phyloP scores from a whole-genome alignment of 2,113 vertebrate species.

The Entelurus aequoreus region DNA sequence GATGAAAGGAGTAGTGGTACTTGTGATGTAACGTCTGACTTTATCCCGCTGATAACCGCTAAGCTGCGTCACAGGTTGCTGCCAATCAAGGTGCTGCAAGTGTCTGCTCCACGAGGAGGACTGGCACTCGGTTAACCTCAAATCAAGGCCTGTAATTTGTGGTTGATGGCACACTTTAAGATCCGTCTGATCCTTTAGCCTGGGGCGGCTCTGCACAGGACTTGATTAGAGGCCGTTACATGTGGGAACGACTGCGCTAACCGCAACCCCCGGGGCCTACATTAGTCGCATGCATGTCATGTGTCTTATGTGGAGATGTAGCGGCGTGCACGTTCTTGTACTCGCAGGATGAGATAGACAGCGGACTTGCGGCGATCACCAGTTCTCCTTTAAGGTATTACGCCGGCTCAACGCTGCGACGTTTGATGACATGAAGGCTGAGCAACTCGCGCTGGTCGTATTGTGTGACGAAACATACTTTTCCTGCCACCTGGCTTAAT shows the following conservation, averaged over 20 bases:
- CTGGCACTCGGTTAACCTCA: constrained; percentile 78
- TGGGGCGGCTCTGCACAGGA: constrained; percentile 68
- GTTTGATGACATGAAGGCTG: too few species aligned
- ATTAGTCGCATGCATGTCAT: constrained; percentile 69
- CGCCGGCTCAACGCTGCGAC: not conserved
- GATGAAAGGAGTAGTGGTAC: not conserved
- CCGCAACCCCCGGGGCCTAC: constrained; percentile 69
- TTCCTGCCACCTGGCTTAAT: too few species aligned
- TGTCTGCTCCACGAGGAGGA: constrained; percentile 75
- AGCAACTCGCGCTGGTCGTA: not conserved
- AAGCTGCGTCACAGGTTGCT: constrained; percentile 59
- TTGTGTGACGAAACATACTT: not conserved
- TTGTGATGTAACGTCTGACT: not conserved
- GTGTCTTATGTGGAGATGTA: constrained; percentile 57
- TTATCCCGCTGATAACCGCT: constrained; percentile 1
- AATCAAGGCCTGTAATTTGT: constrained; percentile 83
- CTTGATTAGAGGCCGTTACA: constrained; percentile 83
- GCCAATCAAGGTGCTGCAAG: constrained; percentile 66
- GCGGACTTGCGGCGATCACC: constrained; percentile 6
- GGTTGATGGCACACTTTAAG: constrained; percentile 78
- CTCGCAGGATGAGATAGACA: constrained; percentile 16
- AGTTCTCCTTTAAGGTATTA: constrained; percentile 22
- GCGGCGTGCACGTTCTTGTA: constrained; percentile 38
- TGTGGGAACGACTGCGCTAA: constrained; percentile 79
- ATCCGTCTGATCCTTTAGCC: constrained; percentile 77